These are phyloP conservation scores for Pseudorectes ferrugineus DNA, from an alignment of 2,113 vertebrate genomes.

Conservation along the genomic window DNA sequence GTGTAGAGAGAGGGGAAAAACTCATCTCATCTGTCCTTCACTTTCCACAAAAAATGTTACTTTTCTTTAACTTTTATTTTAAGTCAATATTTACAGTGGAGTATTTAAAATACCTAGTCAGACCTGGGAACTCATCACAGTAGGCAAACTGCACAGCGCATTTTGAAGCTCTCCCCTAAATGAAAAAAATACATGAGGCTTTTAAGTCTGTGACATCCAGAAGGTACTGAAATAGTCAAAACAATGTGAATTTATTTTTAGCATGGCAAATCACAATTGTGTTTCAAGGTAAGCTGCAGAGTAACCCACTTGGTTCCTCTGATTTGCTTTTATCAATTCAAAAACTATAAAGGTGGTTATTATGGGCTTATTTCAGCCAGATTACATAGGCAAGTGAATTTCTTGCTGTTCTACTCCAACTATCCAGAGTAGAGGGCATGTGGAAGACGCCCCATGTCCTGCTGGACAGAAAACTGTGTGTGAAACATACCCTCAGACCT, in stretches of 20 bases:
- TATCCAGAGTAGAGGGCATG: not conserved
- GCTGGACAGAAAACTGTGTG: not conserved
- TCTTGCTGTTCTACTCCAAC: not conserved
- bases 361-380: not conserved
- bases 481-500: not conserved
- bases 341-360: not conserved
- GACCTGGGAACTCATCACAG: not conserved
- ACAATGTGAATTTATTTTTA: not conserved
- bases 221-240: not conserved
- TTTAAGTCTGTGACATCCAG: not conserved
- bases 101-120: not conserved
- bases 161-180: not conserved
- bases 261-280: not conserved
- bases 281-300: not conserved
- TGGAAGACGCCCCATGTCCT: not conserved
- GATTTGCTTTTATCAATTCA: not conserved
- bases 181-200: not conserved
- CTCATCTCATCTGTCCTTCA: not conserved
- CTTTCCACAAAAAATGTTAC: not conserved
- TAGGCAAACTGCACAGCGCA: accelerated
- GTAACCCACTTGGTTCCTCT: not conserved
- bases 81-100: not conserved
- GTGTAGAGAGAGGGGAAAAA: not conserved
- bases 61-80: not conserved
- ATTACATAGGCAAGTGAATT: not conserved